Evolutionary conservation across 2,888 invertebrate genomes (phyloP).

Genomic region (Hyposoter dolosus): DNA sequence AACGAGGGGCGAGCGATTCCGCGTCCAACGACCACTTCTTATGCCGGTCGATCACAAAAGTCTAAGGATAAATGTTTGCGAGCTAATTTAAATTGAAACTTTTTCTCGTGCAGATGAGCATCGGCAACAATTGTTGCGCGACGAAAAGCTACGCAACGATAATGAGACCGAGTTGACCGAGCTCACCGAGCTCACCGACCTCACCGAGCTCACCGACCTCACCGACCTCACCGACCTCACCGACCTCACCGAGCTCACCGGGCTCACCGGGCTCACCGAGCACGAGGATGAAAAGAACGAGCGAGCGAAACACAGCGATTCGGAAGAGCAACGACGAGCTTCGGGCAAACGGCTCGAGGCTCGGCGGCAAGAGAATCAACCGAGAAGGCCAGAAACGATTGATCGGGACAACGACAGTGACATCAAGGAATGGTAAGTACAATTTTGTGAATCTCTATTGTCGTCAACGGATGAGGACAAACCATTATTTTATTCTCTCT

Average conservation of each 20-base stretch:
- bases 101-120: slow-evolving; percentile 69
- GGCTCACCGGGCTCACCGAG: slow-evolving; percentile 25
- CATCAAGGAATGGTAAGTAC: slow-evolving; percentile 75
- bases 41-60: no score
- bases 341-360: slow-evolving; percentile 52
- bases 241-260: no score
- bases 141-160: slow-evolving; percentile 68
- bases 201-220: no score
- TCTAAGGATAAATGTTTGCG: no score
- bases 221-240: no score
- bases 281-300: slow-evolving; percentile 70
- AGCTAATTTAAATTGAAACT: no score
- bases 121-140: slow-evolving; percentile 69
- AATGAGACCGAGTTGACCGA: slow-evolving; percentile 34
- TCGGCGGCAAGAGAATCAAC: slow-evolving; percentile 57
- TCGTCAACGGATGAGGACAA: no score
- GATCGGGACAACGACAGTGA: slow-evolving; percentile 67
- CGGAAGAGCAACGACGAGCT: slow-evolving; percentile 37
- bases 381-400: slow-evolving; percentile 58
- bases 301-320: slow-evolving; percentile 51
- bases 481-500: not conserved
- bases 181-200: slow-evolving; percentile 46
- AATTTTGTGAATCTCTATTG: no score
- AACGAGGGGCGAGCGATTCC: no score
- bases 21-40: no score